Base-by-base conservation (phyloP, 1,140 invertebrate species). In the Zophobas atratus region DNA sequence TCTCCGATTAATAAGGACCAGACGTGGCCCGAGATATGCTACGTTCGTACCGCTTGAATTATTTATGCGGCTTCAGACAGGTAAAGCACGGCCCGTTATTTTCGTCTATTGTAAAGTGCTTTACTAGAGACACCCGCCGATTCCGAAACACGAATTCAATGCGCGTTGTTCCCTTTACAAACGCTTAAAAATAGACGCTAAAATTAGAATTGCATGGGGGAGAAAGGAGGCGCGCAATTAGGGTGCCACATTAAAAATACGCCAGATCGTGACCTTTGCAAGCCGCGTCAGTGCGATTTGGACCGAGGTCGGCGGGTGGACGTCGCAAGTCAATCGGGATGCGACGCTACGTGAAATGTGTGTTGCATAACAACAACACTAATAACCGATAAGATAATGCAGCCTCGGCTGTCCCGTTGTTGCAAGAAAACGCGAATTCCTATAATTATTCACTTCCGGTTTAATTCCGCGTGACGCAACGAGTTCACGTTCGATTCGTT, bases 181-280 rank as follows among this genome's bases (percentile, higher is more conserved):
- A 34, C 6, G 20, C 60, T 67, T 67, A 67, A 67, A 67, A 67
- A 67, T 67, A 67, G 60, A 38, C 60, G 60, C 43, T 67, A 67
- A 67, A 67, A 67, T 67, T 67, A 67, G 60, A 67, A 67, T 67
- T 67, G 60, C 60, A 67, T 67, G 60, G 60, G 60, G 60, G 60
- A 67, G 20, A 20, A 20, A 20, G 20, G 20, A 20, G 43, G 38
- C 6, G 38, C n/a, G 20, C 38, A 67, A 46, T 67, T 67, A 39
- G 60, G 60, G 60, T 67, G 60, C 60, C 43, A 43, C 60, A 8
- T 39, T 36, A 36, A 60, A 8, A 46, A 4, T 46, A 4, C 3
- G 43, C 43, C 43, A 20, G 20, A 20, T 20, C 20, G 20, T 20
- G 20, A 20, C 20, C 20, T 20, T 20, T 20, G 20, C 20, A 20